Evolutionary conservation across 2,888 invertebrate genomes (phyloP).

Genomic region (Heliconius ismenius): DNA sequence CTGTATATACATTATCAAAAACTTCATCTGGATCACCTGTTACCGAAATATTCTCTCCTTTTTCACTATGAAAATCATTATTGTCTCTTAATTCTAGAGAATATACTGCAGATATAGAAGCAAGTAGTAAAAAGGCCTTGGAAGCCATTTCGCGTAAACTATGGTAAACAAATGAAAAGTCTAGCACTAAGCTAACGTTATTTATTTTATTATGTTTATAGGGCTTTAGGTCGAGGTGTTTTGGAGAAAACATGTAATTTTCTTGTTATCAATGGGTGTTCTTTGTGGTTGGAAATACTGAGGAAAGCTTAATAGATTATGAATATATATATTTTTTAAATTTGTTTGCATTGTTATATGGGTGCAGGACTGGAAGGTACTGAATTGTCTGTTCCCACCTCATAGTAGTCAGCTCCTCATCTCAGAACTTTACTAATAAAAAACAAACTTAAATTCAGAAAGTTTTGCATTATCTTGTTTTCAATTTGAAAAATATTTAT

Average conservation of each 20-base stretch:
- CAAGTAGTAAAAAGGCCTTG: conserved; percentile 50
- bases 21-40: conserved; percentile 58
- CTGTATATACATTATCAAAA: conserved; percentile 77
- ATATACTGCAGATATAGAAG: conserved; percentile 48
- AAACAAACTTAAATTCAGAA: too few relatives aligned
- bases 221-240: conserved; percentile 67
- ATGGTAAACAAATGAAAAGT: conserved; percentile 61
- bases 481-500: too few relatives aligned
- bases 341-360: too few relatives aligned
- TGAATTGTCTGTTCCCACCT: too few relatives aligned
- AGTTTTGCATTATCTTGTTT: too few relatives aligned
- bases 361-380: too few relatives aligned
- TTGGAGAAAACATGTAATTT: conserved; percentile 66
- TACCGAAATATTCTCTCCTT: conserved; percentile 36
- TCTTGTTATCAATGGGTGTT: conserved; percentile 33
- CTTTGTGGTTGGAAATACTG: conserved; percentile 30
- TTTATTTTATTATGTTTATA: conserved; percentile 72
- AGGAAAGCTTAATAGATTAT: conserved; percentile 31
- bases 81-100: conserved; percentile 47
- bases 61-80: conserved; percentile 39
- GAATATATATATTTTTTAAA: too few relatives aligned
- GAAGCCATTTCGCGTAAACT: conserved; percentile 54
- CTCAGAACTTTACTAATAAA: too few relatives aligned
- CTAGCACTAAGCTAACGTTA: conserved; percentile 53
- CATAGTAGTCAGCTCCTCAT: too few relatives aligned